Evolutionary conservation across 2,888 invertebrate genomes (phyloP), one percentile per base, ranked within the genome.

Genomic region (Stramonita haemastoma): DNA sequence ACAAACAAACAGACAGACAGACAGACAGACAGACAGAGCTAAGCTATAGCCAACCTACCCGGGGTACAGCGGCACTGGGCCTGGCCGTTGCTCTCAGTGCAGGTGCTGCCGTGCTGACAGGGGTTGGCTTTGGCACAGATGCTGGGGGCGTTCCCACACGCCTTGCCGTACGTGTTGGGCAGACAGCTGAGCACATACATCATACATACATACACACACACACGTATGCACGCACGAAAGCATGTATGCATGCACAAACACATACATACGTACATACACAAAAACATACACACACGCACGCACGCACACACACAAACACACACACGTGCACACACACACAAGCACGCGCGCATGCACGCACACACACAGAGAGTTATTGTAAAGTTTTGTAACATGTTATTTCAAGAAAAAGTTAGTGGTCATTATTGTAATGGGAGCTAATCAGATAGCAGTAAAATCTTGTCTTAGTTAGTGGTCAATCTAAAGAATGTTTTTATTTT

Each of bases 101-200:
- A 99, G 0, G 97, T 98, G 19, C 98, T 99, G 57, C 98, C 98
- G 94, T 98, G 98, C 94, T 98, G 98, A 94, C 99, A 99, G 0
- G 98, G 98, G 73, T 98, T 97, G 89, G 93, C 92, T 87, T 92
- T 91, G 6, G 97, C 97, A 94, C 99, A 99, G 93, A 99, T 98
- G 95, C 98, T 98, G 26, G 98, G 98, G 95, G 98, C 98, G 0
- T 98, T 96, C 95, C 99, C 98, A 95, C 99, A 99, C 95, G 98
- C 98, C 93, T 98, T 98, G 0, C 94, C 94, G 90, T 91, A 94
- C 26, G 93, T 93, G 84, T 93, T 94, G 13, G 91, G 90, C 17
- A 90, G 90, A 89, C 95, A 95, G 11, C 94, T 94, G 66, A 19
- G 66, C 2, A 66, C 66, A 19, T 4, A 36, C 26, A 66, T 13